These are phyloP conservation scores for Synaphobranchus kaupii DNA, from an alignment of 2,797 vertebrate genomes.

Conservation along the genomic window DNA sequence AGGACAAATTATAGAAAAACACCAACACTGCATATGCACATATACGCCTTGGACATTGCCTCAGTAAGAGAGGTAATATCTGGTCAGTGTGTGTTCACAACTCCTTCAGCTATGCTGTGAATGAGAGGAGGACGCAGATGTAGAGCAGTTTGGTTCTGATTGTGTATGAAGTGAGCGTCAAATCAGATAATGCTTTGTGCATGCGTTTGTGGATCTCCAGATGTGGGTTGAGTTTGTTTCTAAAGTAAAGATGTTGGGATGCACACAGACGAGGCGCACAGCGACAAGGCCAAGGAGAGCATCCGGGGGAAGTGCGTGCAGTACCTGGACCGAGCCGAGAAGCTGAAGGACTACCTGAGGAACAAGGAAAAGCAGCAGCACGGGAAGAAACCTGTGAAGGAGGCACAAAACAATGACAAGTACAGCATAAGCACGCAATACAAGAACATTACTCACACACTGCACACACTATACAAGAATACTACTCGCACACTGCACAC, in stretches of 20 bases:
- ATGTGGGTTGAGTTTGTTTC: neutral
- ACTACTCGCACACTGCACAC: too few species aligned
- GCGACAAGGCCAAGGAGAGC: constrained; percentile 93
- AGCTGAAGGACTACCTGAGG: constrained; percentile 93
- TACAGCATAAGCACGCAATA: constrained; percentile 48
- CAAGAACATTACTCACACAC: neutral
- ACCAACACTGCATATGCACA: neutral
- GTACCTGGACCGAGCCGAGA: constrained; percentile 95
- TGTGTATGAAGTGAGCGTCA: too few species aligned
- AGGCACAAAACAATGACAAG: constrained; percentile 91
- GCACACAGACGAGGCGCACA: constrained; percentile 89
- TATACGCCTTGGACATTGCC: too few species aligned
- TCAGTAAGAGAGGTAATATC: neutral
- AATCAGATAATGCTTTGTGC: neutral
- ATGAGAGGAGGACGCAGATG: neutral
- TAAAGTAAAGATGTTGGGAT: neutral
- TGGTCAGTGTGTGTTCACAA: neutral
- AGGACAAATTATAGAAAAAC: neutral
- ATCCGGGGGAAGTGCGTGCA: constrained; percentile 93
- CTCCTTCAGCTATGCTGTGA: neutral
- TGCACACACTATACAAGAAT: neutral
- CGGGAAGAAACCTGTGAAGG: constrained; percentile 90
- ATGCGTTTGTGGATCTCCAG: neutral
- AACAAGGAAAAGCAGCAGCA: constrained; percentile 83
- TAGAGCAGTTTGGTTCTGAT: neutral